A percentile compares a stretch with the other conserved stretches of the same genome.
These are phyloP conservation scores for Eueides isabella DNA, from an alignment of 1,140 invertebrate genomes.

Conservation along the genomic window DNA sequence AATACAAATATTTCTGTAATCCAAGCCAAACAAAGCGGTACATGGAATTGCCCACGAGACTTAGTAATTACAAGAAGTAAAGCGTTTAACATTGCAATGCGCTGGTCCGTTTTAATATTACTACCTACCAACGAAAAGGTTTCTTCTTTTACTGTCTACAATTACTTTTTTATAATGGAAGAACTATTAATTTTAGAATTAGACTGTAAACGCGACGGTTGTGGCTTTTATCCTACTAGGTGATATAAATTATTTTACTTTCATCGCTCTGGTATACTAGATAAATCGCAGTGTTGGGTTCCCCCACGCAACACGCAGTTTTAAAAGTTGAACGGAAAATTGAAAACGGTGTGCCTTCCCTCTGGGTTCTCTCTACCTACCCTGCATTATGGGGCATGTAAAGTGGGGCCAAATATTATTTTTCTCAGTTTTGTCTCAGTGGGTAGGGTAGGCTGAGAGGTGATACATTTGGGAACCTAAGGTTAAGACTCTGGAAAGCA, in stretches of 20 bases:
- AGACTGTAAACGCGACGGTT: neutral
- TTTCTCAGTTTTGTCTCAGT: too few species aligned
- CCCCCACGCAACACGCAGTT: neutral
- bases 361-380: too few species aligned
- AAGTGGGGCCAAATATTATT: too few species aligned
- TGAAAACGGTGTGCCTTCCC: neutral
- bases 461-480: too few species aligned
- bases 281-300: neutral
- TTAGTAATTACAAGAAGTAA: slow-evolving; percentile 23
- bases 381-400: too few species aligned
- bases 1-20: slow-evolving; percentile 6
- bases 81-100: slow-evolving; percentile 12
- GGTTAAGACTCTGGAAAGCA: too few species aligned
- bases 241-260: neutral
- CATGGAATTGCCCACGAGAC: slow-evolving; percentile 10
- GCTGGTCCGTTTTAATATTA: slow-evolving; percentile 3
- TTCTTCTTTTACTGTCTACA: neutral
- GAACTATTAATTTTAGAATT: neutral
- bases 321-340: neutral
- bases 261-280: neutral
- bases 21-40: neutral
- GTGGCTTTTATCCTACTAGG: neutral
- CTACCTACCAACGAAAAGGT: neutral
- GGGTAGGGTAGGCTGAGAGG: too few species aligned
- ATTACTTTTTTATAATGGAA: neutral